phyloP scores from a whole-genome alignment of 2,888 invertebrate species.

The Melieria picta region DNA sequence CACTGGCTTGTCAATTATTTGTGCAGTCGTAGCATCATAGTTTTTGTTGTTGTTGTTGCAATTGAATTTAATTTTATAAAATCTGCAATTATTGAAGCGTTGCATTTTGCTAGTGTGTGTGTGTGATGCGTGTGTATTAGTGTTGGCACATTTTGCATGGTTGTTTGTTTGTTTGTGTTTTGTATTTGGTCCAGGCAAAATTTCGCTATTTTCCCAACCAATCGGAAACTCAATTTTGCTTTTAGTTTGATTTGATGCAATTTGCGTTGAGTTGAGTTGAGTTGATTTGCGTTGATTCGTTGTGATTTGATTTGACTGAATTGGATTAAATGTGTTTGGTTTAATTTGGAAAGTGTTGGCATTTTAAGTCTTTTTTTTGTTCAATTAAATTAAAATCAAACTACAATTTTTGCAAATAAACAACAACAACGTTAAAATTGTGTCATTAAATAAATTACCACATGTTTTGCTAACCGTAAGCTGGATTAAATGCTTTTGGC shows the following conservation, averaged over 20 bases:
- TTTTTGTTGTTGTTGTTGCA: neutral
- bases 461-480: too few relatives aligned
- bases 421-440: neutral
- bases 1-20: too few relatives aligned
- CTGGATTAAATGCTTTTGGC: too few relatives aligned
- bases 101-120: constrained; percentile 21
- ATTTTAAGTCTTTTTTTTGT: neutral
- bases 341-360: neutral
- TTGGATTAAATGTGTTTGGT: constrained; percentile 5
- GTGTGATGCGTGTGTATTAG: constrained; percentile 12
- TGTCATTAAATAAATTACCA: neutral
- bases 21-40: too few relatives aligned
- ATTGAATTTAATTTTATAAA: constrained; percentile 23
- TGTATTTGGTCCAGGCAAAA: constrained; percentile 25
- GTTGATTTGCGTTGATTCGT: too few relatives aligned
- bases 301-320: neutral
- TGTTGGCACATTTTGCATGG: neutral
- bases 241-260: constrained; percentile 24
- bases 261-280: neutral
- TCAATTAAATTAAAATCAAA: neutral
- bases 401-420: neutral
- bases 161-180: constrained; percentile 20
- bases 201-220: constrained; percentile 10
- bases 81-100: constrained; percentile 18
- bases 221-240: constrained; percentile 25